These are phyloP conservation scores for Caenorhabditis macrosperma DNA, from an alignment of 2,888 invertebrate genomes.

Conservation along the genomic window DNA sequence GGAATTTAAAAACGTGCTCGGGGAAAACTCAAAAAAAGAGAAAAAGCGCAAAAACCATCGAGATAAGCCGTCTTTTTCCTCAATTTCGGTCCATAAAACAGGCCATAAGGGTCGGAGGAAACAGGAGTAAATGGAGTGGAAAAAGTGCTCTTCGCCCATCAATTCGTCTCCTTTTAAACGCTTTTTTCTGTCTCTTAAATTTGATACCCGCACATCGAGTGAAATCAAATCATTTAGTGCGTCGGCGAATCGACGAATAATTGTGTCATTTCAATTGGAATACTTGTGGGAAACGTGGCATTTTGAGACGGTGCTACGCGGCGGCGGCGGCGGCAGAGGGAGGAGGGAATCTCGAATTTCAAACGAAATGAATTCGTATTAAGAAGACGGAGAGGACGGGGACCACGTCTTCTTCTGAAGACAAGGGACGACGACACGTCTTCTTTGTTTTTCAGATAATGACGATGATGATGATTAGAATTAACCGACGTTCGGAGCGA, in stretches of 20 bases:
- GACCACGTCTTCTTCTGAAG: background rate
- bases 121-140: background rate
- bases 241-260: background rate
- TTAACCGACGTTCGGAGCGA: background rate
- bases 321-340: background rate
- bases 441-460: background rate
- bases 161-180: constrained; percentile 1
- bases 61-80: background rate
- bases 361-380: background rate
- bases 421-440: background rate
- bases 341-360: background rate
- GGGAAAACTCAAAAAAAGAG: background rate
- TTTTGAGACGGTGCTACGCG: background rate
- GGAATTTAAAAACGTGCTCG: background rate
- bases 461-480: background rate
- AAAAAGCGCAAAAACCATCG: background rate
- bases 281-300: constrained; percentile 5
- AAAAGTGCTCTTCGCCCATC: background rate
- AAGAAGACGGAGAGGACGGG: background rate
- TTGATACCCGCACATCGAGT: background rate
- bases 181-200: background rate
- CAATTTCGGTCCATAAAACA: background rate
- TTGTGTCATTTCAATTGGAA: background rate
- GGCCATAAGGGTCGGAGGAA: background rate
- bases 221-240: constrained; percentile 2